Percentiles rank a stretch among this genome's conserved stretches.
Conservation (phyloP, 2,888 invertebrate species). For the Netelia virgata region DNA sequence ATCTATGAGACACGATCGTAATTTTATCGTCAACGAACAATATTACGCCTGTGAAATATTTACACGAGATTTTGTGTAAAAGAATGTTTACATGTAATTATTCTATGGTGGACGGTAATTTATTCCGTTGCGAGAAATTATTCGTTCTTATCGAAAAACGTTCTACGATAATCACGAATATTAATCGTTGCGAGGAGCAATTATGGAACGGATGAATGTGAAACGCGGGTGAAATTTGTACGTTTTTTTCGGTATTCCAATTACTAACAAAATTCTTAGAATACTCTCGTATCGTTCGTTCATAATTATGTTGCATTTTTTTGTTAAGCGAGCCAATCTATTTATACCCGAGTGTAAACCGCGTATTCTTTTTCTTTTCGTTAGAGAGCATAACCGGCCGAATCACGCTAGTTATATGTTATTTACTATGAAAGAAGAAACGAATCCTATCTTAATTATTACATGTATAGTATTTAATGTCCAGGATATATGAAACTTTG, state of each 20-base stretch:
- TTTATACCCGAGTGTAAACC: conserved; percentile 1
- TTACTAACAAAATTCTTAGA: not conserved
- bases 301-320: conserved; percentile 5
- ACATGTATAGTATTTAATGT: conserved; percentile 49
- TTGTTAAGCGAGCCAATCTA: not conserved
- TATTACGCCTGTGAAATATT: conserved; percentile 3
- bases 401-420: conserved; percentile 19
- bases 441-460: conserved; percentile 35
- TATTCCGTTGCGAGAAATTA: not conserved
- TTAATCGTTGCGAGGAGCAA: conserved; percentile 25
- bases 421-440: conserved; percentile 18
- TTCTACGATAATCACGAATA: conserved; percentile 9
- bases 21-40: conserved; percentile 1
- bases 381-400: conserved; percentile 16
- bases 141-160: conserved; percentile 13
- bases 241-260: conserved; percentile 40
- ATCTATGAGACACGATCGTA: not conserved
- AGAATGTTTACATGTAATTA: conserved; percentile 10
- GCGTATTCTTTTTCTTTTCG: not conserved
- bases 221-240: conserved; percentile 12
- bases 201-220: conserved; percentile 30
- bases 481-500: conserved; percentile 55
- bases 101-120: not conserved
- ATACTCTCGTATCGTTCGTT: conserved; percentile 8
- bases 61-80: conserved; percentile 3